Conservation (phyloP, 1,140 invertebrate genomes). For the Planococcus citri region DNA sequence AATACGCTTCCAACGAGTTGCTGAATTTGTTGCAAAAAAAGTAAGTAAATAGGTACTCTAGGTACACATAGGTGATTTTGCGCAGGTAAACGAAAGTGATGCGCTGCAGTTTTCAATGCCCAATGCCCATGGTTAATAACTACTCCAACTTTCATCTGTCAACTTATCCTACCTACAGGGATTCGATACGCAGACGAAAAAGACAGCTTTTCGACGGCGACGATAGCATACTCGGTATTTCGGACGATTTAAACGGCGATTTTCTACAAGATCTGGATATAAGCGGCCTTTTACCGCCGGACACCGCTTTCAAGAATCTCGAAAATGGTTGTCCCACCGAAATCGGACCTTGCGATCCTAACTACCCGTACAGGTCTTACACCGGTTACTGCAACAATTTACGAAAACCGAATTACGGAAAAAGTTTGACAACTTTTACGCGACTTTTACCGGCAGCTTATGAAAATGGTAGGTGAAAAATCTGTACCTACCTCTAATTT, state of each 20-base stretch:
- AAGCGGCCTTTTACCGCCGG: slow-evolving; percentile 40
- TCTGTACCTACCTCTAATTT: no score
- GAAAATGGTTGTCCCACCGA: slow-evolving; percentile 46
- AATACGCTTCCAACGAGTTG: slow-evolving; percentile 74
- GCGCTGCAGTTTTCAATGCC: no score
- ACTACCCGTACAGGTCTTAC: slow-evolving; percentile 61
- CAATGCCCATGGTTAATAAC: no score
- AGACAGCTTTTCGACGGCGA: slow-evolving; percentile 54
- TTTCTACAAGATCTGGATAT: slow-evolving; percentile 55
- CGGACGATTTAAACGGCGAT: slow-evolving; percentile 27
- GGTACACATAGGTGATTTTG: no score
- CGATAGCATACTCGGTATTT: slow-evolving; percentile 47
- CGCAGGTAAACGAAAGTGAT: no score
- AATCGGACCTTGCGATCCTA: slow-evolving; percentile 58
- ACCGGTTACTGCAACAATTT: slow-evolving; percentile 88
- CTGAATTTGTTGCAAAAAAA: slow-evolving; percentile 44
- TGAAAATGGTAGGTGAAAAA: slow-evolving; percentile 54
- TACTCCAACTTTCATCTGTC: no score
- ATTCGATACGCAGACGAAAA: slow-evolving; percentile 46
- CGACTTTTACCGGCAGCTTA: slow-evolving; percentile 73
- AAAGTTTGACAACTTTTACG: slow-evolving; percentile 72
- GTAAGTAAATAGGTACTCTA: slow-evolving; percentile 31
- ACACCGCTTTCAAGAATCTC: background rate
- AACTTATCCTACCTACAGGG: no score
- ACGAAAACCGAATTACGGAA: slow-evolving; percentile 68